Base-by-base conservation (phyloP, 35 echinoderm and acorn worm genomes). In the Apostichopus californicus region DNA sequence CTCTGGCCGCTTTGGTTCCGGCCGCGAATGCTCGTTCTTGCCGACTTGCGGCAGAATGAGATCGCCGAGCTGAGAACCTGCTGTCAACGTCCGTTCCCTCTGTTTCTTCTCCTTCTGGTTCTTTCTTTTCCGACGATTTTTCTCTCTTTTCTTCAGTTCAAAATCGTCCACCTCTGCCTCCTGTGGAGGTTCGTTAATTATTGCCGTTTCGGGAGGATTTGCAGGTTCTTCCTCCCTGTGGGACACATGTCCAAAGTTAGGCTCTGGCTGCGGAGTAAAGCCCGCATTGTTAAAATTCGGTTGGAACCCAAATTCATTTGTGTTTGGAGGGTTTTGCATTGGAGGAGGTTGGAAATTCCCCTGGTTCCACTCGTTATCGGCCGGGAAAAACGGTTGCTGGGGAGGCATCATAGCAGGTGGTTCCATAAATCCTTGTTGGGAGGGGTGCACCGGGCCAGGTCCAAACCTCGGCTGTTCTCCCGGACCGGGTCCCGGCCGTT, bases 51-150 rank as follows among this genome's bases (percentile, higher is more conserved):
- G 64, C 86, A 66, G 26, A 72, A 66, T 22, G 10, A 53, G 14
- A 18, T 66, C 86, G n/a, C 57, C 20, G 57, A 66, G 63, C 86
- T 78, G 70, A 6, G 89, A 79, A 10, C 55, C 73, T 22, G n/a
- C 15, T 8, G 70, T 22, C 14, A 82, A 82, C 7, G 24, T 77
- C 17, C 89, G 71, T 52, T 91, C 80, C 57, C 20, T 94, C 90
- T 15, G 90, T 89, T 21, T 90, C 91, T 58, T 94, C 86, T 80
- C 73, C 80, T 80, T 93, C 78, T 6, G 86, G 58, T 90, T 79
- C 26, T 23, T 86, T 46, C 79, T 26, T 21, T 60, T 91, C 68
- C 64, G 55, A 46, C 81, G 26, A 54, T 95, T 95, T 89, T 77
- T 56, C 18, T 64, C 73, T 58, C 56, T 88, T 86, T 56, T 96